Conservation (phyloP, 2,113 vertebrate genomes). For the Centropus bengalensis region DNA sequence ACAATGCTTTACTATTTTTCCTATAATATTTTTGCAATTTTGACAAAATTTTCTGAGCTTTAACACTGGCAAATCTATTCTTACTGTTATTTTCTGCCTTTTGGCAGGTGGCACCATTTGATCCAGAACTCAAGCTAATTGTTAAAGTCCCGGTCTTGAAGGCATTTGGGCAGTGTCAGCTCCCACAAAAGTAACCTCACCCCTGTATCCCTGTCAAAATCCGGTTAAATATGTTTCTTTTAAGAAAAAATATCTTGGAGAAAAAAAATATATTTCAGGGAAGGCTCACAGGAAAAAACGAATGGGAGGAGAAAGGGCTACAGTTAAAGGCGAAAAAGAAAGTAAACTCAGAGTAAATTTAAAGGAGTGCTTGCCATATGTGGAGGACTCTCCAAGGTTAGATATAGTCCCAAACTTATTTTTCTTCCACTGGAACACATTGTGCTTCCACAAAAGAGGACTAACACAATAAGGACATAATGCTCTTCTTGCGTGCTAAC, state of each 20-base stretch:
- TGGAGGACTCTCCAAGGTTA: neutral
- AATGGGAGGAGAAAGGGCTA: neutral
- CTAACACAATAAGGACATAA: conserved; percentile 71
- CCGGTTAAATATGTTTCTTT: neutral
- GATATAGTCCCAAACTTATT: neutral
- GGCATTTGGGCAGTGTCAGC: neutral
- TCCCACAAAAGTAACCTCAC: neutral
- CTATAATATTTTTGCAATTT: neutral
- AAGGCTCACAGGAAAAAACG: neutral
- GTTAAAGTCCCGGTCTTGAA: neutral
- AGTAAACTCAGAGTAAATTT: neutral
- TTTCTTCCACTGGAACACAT: conserved; percentile 45
- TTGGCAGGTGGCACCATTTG: neutral
- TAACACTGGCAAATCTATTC: neutral
- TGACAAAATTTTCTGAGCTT: neutral
- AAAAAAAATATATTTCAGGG: neutral
- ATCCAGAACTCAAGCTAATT: neutral
- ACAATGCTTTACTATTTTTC: neutral
- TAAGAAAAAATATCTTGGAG: neutral
- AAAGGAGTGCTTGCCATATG: neutral
- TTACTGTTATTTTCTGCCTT: neutral
- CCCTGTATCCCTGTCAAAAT: neutral
- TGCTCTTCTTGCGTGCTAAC: conserved; percentile 77
- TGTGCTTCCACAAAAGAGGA: conserved; percentile 74
- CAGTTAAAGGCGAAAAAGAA: neutral